phyloP scores from a whole-genome alignment of 2,797 vertebrate species.

The Capromys pilorides region DNA sequence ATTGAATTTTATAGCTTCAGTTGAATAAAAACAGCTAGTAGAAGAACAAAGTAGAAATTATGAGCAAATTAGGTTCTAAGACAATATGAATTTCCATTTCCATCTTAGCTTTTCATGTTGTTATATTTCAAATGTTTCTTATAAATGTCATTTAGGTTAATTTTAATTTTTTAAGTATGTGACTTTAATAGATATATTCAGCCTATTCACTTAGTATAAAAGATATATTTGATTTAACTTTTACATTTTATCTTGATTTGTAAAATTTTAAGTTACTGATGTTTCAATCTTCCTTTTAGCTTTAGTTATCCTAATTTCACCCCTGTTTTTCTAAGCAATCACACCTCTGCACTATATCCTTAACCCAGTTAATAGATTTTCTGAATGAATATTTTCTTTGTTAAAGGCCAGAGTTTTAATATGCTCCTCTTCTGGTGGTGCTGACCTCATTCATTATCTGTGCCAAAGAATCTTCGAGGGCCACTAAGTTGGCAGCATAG shows the following conservation, averaged over 20 bases:
- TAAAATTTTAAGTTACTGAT: background rate
- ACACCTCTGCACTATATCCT: background rate
- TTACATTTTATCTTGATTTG: background rate
- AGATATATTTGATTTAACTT: background rate
- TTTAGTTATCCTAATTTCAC: background rate
- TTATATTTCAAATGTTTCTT: slow-evolving; percentile 13
- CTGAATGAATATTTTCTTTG: background rate
- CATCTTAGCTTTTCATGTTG: background rate
- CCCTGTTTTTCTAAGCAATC: background rate
- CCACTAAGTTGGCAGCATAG: background rate
- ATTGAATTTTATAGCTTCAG: background rate
- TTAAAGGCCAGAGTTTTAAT: background rate
- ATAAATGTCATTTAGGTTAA: background rate
- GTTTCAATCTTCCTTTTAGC: background rate
- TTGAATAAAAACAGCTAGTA: background rate
- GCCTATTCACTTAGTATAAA: background rate
- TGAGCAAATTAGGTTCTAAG: slow-evolving; percentile 5
- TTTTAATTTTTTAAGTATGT: slow-evolving; percentile 35
- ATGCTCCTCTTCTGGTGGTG: background rate
- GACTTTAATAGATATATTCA: background rate
- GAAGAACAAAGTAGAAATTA: background rate
- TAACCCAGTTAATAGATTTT: background rate
- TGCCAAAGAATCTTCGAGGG: background rate
- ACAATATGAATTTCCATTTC: background rate
- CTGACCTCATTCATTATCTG: background rate